Base-by-base conservation (phyloP, 2,797 vertebrate genomes). In the Lindbergichthys nudifrons region DNA sequence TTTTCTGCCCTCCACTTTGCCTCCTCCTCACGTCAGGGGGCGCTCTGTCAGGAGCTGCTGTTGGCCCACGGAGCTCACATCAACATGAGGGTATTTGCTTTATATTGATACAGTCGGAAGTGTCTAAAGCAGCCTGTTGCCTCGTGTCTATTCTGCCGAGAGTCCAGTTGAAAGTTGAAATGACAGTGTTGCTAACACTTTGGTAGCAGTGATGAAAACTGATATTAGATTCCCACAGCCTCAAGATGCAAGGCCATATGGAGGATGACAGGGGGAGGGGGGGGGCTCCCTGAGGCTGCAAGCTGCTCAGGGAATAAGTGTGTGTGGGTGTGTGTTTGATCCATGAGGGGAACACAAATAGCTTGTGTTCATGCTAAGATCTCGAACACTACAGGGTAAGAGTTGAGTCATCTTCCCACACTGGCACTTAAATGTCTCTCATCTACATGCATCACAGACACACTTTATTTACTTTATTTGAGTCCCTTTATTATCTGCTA, bases 1-100 rank as follows among this genome's bases (percentile, higher is more conserved):
- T 97, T 99, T 79, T 96, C 97, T 51, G 96, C 98, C 53, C 96
- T 99, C 80, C 98, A 99, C 90, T 99, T 99, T 82, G 96, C 98
- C 62, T 96, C 98, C 70, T 97, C 97, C 0, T 99, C 97, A 19
- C 97, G 96, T 42, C 98, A 98, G 54, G 98, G 98, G 83, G 97
- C 97, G 0, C 87, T 98, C 80, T 99, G 98, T 89, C 95, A 99
- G 92, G 97, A 99, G 88, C 95, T 99, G 86, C 93, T 99, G 48
- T 93, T 98, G 82, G 94, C 96, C 82, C 96, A 96, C 0, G 96
- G 97, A 77, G 98, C 98, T 10, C 95, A 97, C 83, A 95, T 99
- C 86, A 98, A 98, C 91, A 94, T 95, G 91, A 97, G 95, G 96
- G 92, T 36, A 11, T 46, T 67, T 65, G 11, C 0, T 46, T 36